These are phyloP conservation scores for Agrenia bidenticulata DNA, from an alignment of 2,888 invertebrate species.

Conservation along the genomic window DNA sequence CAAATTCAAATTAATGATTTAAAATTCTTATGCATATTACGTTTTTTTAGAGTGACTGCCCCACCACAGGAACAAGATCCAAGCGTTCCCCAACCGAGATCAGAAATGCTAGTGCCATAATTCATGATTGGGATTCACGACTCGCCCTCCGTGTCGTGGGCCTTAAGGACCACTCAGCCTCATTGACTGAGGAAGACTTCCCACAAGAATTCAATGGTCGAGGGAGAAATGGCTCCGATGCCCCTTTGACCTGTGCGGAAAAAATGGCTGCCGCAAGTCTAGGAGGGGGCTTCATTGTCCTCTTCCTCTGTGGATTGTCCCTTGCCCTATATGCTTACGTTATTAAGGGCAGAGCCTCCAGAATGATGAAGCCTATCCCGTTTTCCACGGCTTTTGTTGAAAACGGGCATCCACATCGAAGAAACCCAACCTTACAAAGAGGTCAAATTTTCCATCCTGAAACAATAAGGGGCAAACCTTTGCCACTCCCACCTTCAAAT, in stretches of 20 bases:
- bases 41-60: slow-evolving; percentile 29
- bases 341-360: slow-evolving; percentile 24
- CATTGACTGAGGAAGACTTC: slow-evolving; percentile 40
- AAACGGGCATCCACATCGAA: neutral
- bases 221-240: neutral
- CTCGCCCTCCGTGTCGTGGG: slow-evolving; percentile 49
- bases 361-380: neutral
- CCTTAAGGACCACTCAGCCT: slow-evolving; percentile 43
- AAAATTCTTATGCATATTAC: neutral
- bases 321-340: slow-evolving; percentile 40
- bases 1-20: neutral
- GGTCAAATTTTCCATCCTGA: neutral
- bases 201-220: neutral
- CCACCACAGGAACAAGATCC: slow-evolving; percentile 9
- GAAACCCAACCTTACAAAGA: neutral
- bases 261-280: slow-evolving; percentile 47
- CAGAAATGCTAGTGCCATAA: slow-evolving; percentile 41
- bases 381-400: neutral
- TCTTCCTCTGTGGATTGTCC: slow-evolving; percentile 39
- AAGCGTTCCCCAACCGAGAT: slow-evolving; percentile 45
- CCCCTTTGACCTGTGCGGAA: slow-evolving; percentile 38
- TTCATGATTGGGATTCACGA: slow-evolving; percentile 47
- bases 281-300: slow-evolving; percentile 37
- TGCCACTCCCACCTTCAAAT: slow-evolving; percentile 34
- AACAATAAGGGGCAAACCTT: slow-evolving; percentile 21